Evolutionary conservation across 2,888 invertebrate genomes (phyloP), one percentile per base, ranked within the genome.

Genomic region (Cheilosia pagana): DNA sequence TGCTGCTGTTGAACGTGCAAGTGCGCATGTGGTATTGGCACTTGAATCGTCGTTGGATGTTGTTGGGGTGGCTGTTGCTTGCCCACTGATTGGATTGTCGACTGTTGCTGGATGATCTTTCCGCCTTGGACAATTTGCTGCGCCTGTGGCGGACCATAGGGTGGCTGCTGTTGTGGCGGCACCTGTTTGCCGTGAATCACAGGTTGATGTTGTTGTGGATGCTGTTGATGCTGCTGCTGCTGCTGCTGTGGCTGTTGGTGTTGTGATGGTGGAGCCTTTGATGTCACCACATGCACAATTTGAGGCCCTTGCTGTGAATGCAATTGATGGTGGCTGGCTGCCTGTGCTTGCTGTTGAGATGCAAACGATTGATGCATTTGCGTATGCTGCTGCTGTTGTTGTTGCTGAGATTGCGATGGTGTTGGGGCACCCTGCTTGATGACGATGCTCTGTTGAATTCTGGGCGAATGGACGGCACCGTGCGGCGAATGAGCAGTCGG

Each of bases 401-500:
- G 87, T 14, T 87, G 87, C 35, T 88, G 88, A 5, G 87, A 87
- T 45, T 78, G 87, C 25, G 74, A 86, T 55, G 70, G 82, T 23
- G 21, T 55, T 14, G 25, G 60, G 7, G 85, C 60, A 12, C 86
- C 59, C 53, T 79, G 86, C 50, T 85, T 85, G 50, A 85, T 76
- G 1, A 85, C 81, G 45, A 85, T 70, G 14, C 76, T 85, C 43
- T 87, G 88, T 35, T 87, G 88, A 48, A 88, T 78, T 19, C 89
- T 89, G 35, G 89, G 91, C 5, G 89, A 89, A 53, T 89, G 88
- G 35, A 89, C 77, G 16, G 88, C 65, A 28, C 88, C 88, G 70
- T 90, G 90, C 0, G 90, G 89, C 0, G 90, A 88, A 87, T 89
- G 90, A 50, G 90, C 87, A 12, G 89, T 82, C 5, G 91, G 91